phyloP scores from a whole-genome alignment of 2,888 invertebrate species.

The Andrena fulva region DNA sequence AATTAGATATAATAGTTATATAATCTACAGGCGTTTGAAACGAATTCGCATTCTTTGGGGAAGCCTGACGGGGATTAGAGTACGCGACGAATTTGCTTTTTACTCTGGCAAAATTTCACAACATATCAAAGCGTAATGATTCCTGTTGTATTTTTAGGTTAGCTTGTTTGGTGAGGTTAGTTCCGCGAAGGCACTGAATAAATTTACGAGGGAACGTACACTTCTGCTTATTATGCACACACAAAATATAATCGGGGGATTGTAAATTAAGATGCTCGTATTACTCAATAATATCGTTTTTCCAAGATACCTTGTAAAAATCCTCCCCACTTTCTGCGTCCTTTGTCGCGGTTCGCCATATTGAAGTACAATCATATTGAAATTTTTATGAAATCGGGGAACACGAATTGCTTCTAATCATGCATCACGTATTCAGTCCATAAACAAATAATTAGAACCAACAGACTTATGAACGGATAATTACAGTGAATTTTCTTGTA shows the following conservation, averaged over 20 bases:
- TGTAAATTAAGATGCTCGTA: constrained; percentile 38
- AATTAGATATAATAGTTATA: constrained; percentile 51
- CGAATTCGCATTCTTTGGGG: constrained; percentile 32
- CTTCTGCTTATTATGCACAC: constrained; percentile 30
- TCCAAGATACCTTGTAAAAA: constrained; percentile 83
- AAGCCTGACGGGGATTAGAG: constrained; percentile 29
- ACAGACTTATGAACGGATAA: neutral
- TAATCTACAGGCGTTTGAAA: constrained; percentile 43
- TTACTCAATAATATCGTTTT: constrained; percentile 48
- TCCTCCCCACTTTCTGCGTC: constrained; percentile 85
- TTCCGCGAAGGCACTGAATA: constrained; percentile 49
- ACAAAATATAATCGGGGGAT: constrained; percentile 33
- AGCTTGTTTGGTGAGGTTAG: constrained; percentile 81
- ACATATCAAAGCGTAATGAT: constrained; percentile 55
- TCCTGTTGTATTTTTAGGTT: constrained; percentile 78
- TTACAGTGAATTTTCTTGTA: neutral
- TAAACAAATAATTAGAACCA: constrained; percentile 8
- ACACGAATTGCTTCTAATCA: constrained; percentile 32
- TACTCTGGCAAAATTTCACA: constrained; percentile 50
- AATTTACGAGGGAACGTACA: constrained; percentile 17
- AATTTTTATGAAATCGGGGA: constrained; percentile 60
- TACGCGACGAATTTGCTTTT: constrained; percentile 36
- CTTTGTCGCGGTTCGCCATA: constrained; percentile 85
- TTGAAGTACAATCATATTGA: constrained; percentile 79
- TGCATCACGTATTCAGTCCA: neutral